phyloP scores from a whole-genome alignment of 2,113 vertebrate species.

The Anguilla rostrata region DNA sequence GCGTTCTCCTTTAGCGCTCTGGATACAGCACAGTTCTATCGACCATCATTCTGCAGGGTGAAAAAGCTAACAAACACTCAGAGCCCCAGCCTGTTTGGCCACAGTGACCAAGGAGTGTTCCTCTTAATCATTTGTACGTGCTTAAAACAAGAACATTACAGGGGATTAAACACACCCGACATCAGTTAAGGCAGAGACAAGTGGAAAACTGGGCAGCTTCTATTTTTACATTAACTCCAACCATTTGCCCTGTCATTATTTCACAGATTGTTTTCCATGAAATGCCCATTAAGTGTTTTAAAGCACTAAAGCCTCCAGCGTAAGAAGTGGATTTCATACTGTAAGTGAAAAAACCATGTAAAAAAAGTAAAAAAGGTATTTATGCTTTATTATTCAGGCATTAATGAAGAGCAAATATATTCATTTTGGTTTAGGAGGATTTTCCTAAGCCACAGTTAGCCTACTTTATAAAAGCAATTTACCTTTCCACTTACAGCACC shows the following conservation, averaged over 20 bases:
- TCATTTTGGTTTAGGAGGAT: neutral
- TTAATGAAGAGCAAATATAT: neutral
- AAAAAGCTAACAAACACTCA: neutral
- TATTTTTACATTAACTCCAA: neutral
- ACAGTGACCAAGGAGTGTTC: neutral
- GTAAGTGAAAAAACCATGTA: neutral
- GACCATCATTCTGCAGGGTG: slow-evolving; percentile 12
- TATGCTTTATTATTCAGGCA: neutral
- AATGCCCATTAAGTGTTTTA: neutral
- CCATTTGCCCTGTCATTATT: too few species aligned
- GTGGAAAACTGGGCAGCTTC: neutral
- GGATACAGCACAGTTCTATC: slow-evolving; percentile 13
- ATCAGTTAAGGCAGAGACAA: neutral
- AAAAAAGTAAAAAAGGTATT: neutral
- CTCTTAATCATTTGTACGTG: neutral
- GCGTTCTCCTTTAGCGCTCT: slow-evolving; percentile 55
- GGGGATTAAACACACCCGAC: slow-evolving; percentile 3
- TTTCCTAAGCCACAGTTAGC: too few species aligned
- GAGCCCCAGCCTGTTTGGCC: neutral
- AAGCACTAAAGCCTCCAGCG: neutral
- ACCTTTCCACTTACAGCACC: neutral
- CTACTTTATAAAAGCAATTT: neutral
- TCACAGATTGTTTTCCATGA: neutral
- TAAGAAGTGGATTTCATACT: neutral
- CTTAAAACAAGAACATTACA: slow-evolving; percentile 6